These are phyloP conservation scores for Montipora cactus DNA, from an alignment of 64 coral and sea anemone species.

Conservation along the genomic window DNA sequence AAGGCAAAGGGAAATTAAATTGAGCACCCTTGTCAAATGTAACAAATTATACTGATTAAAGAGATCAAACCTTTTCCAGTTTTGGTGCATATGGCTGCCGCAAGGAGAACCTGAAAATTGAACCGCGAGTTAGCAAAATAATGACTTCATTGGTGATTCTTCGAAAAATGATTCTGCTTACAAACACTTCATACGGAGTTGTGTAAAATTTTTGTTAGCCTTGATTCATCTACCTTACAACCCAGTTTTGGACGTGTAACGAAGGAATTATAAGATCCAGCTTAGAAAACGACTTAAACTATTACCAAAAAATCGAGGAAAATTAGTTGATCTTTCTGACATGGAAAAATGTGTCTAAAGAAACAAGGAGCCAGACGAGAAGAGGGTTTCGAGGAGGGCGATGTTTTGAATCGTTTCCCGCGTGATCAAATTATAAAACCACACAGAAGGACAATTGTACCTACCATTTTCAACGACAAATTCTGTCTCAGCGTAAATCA, in stretches of 20 bases:
- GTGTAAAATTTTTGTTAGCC: neutral
- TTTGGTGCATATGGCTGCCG: constrained; percentile 99
- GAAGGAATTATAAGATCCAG: neutral
- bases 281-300: neutral
- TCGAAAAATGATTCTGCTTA: no score
- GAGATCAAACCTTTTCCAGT: constrained; percentile 90
- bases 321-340: constrained; percentile 18
- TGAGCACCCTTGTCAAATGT: neutral
- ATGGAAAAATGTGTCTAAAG: neutral
- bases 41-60: neutral
- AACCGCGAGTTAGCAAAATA: neutral
- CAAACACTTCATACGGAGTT: no score
- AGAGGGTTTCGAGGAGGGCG: neutral
- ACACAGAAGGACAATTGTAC: constrained; percentile 39
- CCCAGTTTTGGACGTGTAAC: neutral
- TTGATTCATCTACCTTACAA: neutral
- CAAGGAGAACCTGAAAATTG: constrained; percentile 92
- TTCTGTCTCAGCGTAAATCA: constrained; percentile 19
- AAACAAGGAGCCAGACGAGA: neutral
- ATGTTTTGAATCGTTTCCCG: neutral
- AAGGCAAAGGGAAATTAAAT: no score
- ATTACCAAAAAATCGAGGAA: neutral
- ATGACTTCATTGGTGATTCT: neutral
- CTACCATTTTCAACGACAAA: constrained; percentile 88
- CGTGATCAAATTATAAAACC: neutral